Conservation (phyloP, 2,797 vertebrate species). For the Enteromius mattozi region DNA sequence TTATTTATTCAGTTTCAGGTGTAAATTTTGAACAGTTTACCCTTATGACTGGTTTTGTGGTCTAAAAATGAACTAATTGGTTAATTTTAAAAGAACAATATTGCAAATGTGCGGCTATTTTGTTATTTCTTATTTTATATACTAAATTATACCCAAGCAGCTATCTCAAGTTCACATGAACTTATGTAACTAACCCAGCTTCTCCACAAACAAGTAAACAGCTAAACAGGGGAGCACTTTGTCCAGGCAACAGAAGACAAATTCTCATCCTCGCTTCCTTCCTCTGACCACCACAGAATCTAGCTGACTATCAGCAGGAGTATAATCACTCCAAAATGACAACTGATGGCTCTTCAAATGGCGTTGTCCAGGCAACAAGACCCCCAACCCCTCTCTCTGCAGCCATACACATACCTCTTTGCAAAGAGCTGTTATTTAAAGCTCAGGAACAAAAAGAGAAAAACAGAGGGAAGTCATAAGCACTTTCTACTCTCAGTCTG, state of each 20-base stretch:
- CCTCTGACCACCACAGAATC: neutral
- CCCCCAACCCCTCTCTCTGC: slow-evolving; percentile 32
- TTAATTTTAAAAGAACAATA: neutral
- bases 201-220: slow-evolving; percentile 16
- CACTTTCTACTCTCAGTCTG: slow-evolving; percentile 27
- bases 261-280: neutral
- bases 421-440: slow-evolving; percentile 57
- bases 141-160: neutral
- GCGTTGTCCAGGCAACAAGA: slow-evolving; percentile 61
- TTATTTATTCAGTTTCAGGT: too few relatives aligned
- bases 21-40: too few relatives aligned
- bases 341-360: slow-evolving; percentile 32
- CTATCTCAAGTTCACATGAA: neutral
- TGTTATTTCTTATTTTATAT: too few relatives aligned
- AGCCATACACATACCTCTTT: slow-evolving; percentile 36
- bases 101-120: neutral
- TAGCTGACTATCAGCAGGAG: slow-evolving; percentile 41
- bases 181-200: slow-evolving; percentile 18
- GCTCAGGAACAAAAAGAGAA: slow-evolving; percentile 37
- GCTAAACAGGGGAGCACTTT: neutral
- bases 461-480: neutral
- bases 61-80: too few relatives aligned
- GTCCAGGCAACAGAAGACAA: slow-evolving; percentile 6
- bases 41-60: too few relatives aligned
- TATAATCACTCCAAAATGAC: slow-evolving; percentile 47